These are phyloP conservation scores for Cryptoprocta ferox DNA, from an alignment of 2,797 vertebrate genomes.

Conservation along the genomic window DNA sequence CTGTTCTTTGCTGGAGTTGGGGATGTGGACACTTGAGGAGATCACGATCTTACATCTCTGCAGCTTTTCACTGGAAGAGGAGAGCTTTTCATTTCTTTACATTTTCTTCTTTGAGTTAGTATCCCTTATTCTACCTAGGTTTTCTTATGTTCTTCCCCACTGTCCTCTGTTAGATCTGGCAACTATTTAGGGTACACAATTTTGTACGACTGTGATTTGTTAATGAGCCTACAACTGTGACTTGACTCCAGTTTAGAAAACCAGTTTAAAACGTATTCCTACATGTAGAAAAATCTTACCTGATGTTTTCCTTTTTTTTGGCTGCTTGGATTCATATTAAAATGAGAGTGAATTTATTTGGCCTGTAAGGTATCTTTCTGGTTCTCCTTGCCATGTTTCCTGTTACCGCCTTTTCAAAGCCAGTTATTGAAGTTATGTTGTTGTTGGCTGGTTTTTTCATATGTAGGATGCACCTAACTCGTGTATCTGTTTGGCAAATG, in stretches of 20 bases:
- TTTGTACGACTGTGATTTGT: not conserved
- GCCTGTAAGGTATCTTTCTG: conserved; percentile 18
- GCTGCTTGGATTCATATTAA: not conserved
- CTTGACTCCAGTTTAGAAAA: not conserved
- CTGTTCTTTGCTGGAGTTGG: not conserved
- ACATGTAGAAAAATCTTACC: not conserved
- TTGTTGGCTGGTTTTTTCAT: not conserved
- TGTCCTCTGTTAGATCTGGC: not conserved
- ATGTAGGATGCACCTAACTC: not conserved
- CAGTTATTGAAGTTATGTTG: not conserved
- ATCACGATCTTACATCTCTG: not conserved
- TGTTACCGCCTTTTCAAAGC: not conserved
- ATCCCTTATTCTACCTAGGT: not conserved
- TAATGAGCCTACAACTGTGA: not conserved
- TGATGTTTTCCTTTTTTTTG: not conserved
- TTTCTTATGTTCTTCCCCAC: not conserved
- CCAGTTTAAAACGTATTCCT: not conserved
- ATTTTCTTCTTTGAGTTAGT: not conserved
- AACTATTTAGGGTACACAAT: not conserved
- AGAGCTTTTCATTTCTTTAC: not conserved
- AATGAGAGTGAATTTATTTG: conserved; percentile 22
- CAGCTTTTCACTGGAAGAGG: not conserved
- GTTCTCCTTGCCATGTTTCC: not conserved
- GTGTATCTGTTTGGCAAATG: not conserved
- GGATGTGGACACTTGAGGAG: not conserved